Percentiles rank a stretch among this genome's conserved stretches.
These are phyloP conservation scores for Luidia sarsii DNA, from an alignment of 53 echinoderm and acorn worm species.

Conservation along the genomic window DNA sequence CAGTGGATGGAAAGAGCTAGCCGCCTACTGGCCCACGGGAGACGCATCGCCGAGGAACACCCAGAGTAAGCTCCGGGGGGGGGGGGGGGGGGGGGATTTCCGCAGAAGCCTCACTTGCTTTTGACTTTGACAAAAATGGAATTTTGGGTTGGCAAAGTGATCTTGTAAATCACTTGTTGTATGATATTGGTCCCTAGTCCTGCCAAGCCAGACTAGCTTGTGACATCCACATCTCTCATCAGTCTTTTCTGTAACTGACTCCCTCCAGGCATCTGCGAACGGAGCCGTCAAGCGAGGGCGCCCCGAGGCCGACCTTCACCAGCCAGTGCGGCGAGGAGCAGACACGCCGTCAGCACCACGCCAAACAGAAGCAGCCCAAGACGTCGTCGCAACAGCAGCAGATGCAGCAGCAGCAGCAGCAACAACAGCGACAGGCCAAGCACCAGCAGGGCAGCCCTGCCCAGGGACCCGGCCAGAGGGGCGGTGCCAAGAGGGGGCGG, in stretches of 20 bases:
- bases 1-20: slow-evolving; percentile 62
- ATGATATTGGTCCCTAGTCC: too few species aligned
- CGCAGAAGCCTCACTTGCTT: too few species aligned
- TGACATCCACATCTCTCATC: too few species aligned
- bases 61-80: slow-evolving; percentile 59
- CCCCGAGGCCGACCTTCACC: slow-evolving; percentile 61
- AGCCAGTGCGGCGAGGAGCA: slow-evolving; percentile 76
- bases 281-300: slow-evolving; percentile 39
- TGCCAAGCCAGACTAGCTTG: too few species aligned
- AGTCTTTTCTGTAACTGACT: too few species aligned
- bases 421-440: slow-evolving; percentile 20
- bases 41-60: slow-evolving; percentile 66
- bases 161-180: too few species aligned
- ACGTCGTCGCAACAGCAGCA: slow-evolving; percentile 61
- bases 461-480: slow-evolving; percentile 4
- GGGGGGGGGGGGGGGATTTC: too few species aligned
- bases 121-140: too few species aligned
- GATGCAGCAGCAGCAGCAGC: slow-evolving; percentile 51
- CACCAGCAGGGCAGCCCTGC: slow-evolving; percentile 19
- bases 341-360: slow-evolving; percentile 61
- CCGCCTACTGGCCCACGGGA: slow-evolving; percentile 70
- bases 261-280: slow-evolving; percentile 61
- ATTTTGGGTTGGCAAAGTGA: too few species aligned
- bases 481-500: slow-evolving; percentile 36
- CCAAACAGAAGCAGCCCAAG: slow-evolving; percentile 55